A percentile compares a stretch with the other conserved stretches of the same genome.
Evolutionary conservation across 2,888 invertebrate species (phyloP).

Genomic region (Mactromeris polynyma): DNA sequence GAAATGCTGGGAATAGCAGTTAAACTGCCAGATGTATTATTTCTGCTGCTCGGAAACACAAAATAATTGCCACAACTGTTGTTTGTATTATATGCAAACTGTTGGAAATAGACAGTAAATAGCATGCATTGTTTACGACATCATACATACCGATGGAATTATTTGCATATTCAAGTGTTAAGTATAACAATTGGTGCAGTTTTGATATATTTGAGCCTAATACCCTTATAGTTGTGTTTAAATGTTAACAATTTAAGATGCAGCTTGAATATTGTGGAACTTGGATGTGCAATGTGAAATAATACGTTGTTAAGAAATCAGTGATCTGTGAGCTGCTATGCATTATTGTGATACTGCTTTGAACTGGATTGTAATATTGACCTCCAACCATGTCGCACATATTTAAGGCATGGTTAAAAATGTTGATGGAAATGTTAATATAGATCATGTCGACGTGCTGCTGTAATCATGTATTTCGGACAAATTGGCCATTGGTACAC

Average conservation of each 20-base stretch:
- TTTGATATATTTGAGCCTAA: background rate
- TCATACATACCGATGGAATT: background rate
- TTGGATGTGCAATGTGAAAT: no score
- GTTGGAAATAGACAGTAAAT: background rate
- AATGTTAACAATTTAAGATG: background rate
- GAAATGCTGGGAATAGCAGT: background rate
- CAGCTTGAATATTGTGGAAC: background rate
- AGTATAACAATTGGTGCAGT: background rate
- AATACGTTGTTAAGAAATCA: background rate
- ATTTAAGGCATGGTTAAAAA: background rate
- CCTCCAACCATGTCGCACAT: background rate
- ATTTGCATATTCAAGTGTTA: background rate
- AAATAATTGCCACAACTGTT: background rate
- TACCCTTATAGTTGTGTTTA: background rate
- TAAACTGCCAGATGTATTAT: background rate
- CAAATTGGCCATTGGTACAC: slow-evolving; percentile 69
- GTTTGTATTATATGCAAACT: background rate
- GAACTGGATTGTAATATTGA: background rate
- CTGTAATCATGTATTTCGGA: slow-evolving; percentile 66
- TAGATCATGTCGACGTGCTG: slow-evolving; percentile 65
- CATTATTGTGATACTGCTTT: background rate
- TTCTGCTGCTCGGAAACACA: slow-evolving; percentile 1
- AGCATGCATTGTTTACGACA: background rate
- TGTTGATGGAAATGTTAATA: background rate
- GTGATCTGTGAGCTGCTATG: background rate